These are phyloP conservation scores for Hydriomena furcata DNA, from an alignment of 2,888 invertebrate genomes.

Conservation along the genomic window DNA sequence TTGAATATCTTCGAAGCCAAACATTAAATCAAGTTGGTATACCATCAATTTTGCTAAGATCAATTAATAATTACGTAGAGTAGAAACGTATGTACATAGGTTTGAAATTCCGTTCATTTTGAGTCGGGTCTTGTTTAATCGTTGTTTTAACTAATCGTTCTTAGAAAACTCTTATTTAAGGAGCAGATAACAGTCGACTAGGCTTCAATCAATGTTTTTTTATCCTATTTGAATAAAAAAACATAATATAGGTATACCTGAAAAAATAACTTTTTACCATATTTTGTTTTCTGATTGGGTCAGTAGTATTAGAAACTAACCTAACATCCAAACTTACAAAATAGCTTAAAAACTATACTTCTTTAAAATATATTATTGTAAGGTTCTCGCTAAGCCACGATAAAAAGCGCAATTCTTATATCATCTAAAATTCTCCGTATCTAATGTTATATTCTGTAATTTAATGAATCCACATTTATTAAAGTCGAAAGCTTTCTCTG, in stretches of 20 bases:
- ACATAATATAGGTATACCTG: no score
- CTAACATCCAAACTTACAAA: no score
- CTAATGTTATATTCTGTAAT: slow-evolving; percentile 40
- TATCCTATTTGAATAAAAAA: no score
- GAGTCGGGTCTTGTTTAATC: neutral
- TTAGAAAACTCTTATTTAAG: no score
- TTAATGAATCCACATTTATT: slow-evolving; percentile 59
- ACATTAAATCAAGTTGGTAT: slow-evolving; percentile 39
- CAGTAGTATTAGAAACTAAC: no score
- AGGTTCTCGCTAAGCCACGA: neutral
- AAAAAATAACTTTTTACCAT: no score
- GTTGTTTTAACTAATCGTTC: neutral
- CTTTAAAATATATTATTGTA: no score
- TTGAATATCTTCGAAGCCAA: slow-evolving; percentile 48
- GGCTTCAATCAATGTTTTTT: no score
- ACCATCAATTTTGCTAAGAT: slow-evolving; percentile 23
- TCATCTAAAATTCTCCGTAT: slow-evolving; percentile 1
- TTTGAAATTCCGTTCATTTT: slow-evolving; percentile 12
- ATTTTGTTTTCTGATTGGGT: no score
- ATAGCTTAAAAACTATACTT: no score
- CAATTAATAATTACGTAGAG: no score
- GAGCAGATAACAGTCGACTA: no score
- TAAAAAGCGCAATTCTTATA: neutral
- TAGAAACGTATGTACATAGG: slow-evolving; percentile 2
- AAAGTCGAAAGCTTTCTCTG: slow-evolving; percentile 44